phyloP scores from a whole-genome alignment of 2,113 vertebrate genomes.

The Spermophilus dauricus region DNA sequence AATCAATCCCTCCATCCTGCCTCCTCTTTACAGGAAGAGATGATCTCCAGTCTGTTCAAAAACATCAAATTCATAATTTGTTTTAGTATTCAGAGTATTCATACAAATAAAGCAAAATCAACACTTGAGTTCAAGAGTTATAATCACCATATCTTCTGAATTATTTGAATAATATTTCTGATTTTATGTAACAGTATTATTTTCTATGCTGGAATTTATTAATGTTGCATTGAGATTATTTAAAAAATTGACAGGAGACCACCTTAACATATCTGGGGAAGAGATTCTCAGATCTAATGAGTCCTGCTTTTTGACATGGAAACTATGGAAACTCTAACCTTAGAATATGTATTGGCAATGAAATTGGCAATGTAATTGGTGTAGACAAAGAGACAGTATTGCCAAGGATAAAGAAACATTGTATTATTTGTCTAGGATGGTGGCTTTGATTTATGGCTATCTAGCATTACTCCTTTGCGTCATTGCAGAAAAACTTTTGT shows the following conservation, averaged over 20 bases:
- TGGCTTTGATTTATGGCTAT: neutral
- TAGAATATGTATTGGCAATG: neutral
- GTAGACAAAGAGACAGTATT: neutral
- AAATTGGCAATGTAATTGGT: neutral
- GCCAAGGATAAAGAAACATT: neutral
- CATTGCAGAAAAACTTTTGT: neutral
- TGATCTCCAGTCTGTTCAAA: neutral
- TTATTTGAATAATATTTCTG: neutral
- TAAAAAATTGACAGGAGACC: neutral
- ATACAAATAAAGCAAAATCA: neutral
- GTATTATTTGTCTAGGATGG: neutral
- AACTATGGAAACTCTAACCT: neutral
- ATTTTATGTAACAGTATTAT: neutral
- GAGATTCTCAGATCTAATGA: neutral
- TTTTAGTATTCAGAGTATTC: neutral
- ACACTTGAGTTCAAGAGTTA: neutral
- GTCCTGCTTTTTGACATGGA: neutral
- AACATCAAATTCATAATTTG: neutral
- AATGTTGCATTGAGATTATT: neutral
- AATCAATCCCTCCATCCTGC: neutral
- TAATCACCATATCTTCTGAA: neutral
- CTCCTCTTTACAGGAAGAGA: neutral
- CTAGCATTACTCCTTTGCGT: neutral
- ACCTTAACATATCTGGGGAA: neutral
- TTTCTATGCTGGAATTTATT: neutral